These are phyloP conservation scores for Muscina levida DNA, from an alignment of 2,888 invertebrate species.

Conservation along the genomic window DNA sequence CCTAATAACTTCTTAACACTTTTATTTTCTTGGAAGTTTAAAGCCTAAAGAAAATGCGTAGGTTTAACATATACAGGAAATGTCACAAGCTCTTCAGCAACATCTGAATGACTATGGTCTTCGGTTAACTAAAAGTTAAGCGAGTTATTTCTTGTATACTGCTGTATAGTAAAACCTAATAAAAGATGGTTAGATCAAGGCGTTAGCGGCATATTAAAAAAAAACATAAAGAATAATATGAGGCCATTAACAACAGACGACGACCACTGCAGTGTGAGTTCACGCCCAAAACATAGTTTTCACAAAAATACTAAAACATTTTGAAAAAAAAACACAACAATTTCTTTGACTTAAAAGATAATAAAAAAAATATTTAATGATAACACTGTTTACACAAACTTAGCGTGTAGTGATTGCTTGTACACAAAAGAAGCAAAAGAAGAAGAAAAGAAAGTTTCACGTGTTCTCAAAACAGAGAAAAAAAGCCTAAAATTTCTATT, in stretches of 20 bases:
- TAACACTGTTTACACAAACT: not conserved
- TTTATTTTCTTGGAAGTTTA: not conserved
- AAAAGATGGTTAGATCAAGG: constrained; percentile 15
- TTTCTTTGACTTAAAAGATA: not conserved
- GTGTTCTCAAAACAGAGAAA: too few species aligned
- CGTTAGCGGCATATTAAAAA: constrained; percentile 3
- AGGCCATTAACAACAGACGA: constrained; percentile 13
- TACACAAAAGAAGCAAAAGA: constrained; percentile 3
- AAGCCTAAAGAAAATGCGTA: constrained; percentile 4
- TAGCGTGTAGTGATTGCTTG: not conserved
- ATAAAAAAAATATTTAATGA: constrained; percentile 1
- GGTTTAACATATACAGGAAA: constrained; percentile 11
- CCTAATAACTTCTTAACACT: too few species aligned
- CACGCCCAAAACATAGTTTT: constrained; percentile 15
- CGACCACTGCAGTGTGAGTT: not conserved
- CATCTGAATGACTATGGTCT: not conserved
- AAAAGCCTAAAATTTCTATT: not conserved
- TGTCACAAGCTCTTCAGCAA: constrained; percentile 6
- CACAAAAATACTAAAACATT: not conserved
- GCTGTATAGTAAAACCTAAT: not conserved
- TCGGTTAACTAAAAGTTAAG: too few species aligned
- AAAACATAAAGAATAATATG: constrained; percentile 11
- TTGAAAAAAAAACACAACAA: not conserved
- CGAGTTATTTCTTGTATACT: not conserved
- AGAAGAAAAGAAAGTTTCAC: not conserved